Conservation (phyloP, 1,140 invertebrate species). For the Anastrepha obliqua region DNA sequence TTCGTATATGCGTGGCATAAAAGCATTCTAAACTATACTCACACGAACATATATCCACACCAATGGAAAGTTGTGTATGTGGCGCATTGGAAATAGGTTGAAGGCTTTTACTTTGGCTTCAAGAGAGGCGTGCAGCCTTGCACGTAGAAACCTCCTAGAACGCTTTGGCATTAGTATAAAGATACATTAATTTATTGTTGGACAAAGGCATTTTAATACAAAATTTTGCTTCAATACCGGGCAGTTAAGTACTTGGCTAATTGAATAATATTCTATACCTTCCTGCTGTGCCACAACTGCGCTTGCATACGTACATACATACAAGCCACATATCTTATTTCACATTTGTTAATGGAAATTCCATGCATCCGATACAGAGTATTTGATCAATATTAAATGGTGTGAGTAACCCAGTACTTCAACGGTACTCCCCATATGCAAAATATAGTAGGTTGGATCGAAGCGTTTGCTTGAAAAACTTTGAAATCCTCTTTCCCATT, state of each 20-base stretch:
- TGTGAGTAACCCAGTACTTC: neutral
- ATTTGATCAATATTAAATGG: slow-evolving; percentile 22
- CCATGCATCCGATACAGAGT: neutral
- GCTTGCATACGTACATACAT: neutral
- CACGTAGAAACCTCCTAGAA: neutral
- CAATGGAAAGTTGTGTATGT: neutral
- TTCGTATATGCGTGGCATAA: neutral
- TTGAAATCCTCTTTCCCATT: neutral
- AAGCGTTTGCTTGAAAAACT: neutral
- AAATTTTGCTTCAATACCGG: neutral
- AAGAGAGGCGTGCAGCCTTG: neutral
- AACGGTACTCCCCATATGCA: neutral
- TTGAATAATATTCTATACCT: neutral
- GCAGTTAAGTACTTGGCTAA: slow-evolving; percentile 1
- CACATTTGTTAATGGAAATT: slow-evolving; percentile 32
- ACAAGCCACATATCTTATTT: neutral
- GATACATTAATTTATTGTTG: neutral
- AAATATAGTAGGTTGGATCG: neutral
- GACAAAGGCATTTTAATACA: neutral
- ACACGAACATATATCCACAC: neutral
- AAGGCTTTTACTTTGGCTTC: neutral
- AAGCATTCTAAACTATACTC: slow-evolving; percentile 1
- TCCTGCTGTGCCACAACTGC: neutral
- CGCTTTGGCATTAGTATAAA: neutral
- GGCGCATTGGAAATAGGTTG: neutral